Conservation (phyloP, 2,113 vertebrate species). For the Ovis aries region ARS-UI_Ramb_v3.0 NC_056056.1:5946001-5946500, state of each 20-base stretch:
- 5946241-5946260: fast-evolving
- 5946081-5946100: constrained; percentile 80
- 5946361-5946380: background rate
- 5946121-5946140: constrained; percentile 82
- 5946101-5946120: constrained; percentile 82
- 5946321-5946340: background rate
- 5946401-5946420: background rate
- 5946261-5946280: background rate
- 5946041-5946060: constrained; percentile 98
- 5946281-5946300: background rate
- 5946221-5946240: fast-evolving
- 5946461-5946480: background rate
- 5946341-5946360: too few species aligned
- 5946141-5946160: fast-evolving
- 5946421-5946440: background rate
- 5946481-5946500: background rate
- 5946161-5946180: background rate
- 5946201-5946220: fast-evolving
- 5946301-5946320: fast-evolving
- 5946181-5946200: constrained; percentile 26
- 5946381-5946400: background rate
- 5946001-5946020: constrained; percentile 99
- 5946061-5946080: constrained; percentile 99
- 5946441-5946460: background rate
- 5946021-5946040: constrained; percentile 99